Base-by-base conservation (phyloP, 2,888 invertebrate species). In the Prosopocoilus inquinatus region DNA sequence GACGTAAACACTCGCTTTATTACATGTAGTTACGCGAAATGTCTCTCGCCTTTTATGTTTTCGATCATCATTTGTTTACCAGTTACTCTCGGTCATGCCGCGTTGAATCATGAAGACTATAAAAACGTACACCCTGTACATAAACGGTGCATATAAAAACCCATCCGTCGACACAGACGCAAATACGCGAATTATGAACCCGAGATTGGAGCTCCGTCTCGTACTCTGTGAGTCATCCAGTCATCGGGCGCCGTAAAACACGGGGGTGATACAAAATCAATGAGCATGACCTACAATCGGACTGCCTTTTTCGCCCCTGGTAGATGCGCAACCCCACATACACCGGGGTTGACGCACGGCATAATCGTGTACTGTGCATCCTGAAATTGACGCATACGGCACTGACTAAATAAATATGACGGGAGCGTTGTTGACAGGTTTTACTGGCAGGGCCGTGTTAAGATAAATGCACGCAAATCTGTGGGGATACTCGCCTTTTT, bases 221-320 rank as follows among this genome's bases (percentile, higher is more conserved):
- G 47, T 9, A 53, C 20, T 28, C 20, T 28, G 20, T 53, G 53
- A 53, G 47, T 53, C 53, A 53, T 47, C 39, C 47, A 32, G 36
- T 34, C 47, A 15, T 16, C 53, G 11, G 52, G 47, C 53, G 53
- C 53, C 53, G 47, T 39, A 47, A 47, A 16, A 20, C 41, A 20
- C 41, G 28, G 41, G 41, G 53, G 39, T 39, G 33, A 47, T 47
- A 39, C 47, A 55, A 59, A 62, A 64, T 64, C 64, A 59, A 64
- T 64, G 64, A 60, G 59, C 64, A 61, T 64, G 61, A 59, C 61
- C 61, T 61, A 61, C 57, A 59, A 55, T 47, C 56, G 54, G 49
- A 44, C 35, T 8, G 11, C 46, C 46, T 48, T 52, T 46, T 36
- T 39, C 52, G 47, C 32, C 54, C 39, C 52, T 12, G 34, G 48